A percentile compares a stretch with the other conserved stretches of the same genome.
These are phyloP conservation scores for Nomada ruficornis DNA, from an alignment of 2,888 invertebrate species.

Conservation along the genomic window DNA sequence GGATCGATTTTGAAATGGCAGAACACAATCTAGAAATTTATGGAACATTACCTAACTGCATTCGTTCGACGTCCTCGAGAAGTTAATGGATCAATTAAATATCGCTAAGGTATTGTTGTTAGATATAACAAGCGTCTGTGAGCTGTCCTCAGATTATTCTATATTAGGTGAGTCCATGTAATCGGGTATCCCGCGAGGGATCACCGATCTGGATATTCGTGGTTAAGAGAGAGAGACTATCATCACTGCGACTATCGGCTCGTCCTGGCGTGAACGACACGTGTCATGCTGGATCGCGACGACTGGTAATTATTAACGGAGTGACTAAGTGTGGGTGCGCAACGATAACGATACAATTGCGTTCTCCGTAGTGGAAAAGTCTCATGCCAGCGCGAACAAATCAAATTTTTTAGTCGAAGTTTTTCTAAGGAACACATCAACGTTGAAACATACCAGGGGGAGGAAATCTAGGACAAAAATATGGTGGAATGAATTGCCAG, in stretches of 20 bases:
- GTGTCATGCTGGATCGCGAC: conserved; percentile 7
- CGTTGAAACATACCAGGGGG: conserved; percentile 1
- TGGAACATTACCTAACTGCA: neutral
- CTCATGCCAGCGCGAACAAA: conserved; percentile 53
- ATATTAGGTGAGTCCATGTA: conserved; percentile 23
- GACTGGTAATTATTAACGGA: conserved; percentile 33
- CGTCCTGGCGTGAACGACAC: conserved; percentile 15
- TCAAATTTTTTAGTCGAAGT: conserved; percentile 63
- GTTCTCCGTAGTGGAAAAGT: conserved; percentile 27
- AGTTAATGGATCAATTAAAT: conserved; percentile 15
- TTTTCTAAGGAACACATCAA: conserved; percentile 47
- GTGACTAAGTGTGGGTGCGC: conserved; percentile 17
- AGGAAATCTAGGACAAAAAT: neutral
- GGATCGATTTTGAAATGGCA: neutral
- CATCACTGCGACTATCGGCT: conserved; percentile 13
- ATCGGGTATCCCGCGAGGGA: conserved; percentile 5
- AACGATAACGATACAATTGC: conserved; percentile 11
- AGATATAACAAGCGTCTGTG: conserved; percentile 45
- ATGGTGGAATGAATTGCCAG: conserved; percentile 28
- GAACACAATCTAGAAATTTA: neutral
- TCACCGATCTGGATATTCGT: conserved; percentile 5
- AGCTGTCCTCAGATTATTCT: conserved; percentile 50
- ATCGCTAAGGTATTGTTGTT: conserved; percentile 55
- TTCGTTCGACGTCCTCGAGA: conserved; percentile 19
- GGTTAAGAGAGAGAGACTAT: conserved; percentile 10